phyloP scores from a whole-genome alignment of 2,888 invertebrate species.

The Monochamus alternatus region DNA sequence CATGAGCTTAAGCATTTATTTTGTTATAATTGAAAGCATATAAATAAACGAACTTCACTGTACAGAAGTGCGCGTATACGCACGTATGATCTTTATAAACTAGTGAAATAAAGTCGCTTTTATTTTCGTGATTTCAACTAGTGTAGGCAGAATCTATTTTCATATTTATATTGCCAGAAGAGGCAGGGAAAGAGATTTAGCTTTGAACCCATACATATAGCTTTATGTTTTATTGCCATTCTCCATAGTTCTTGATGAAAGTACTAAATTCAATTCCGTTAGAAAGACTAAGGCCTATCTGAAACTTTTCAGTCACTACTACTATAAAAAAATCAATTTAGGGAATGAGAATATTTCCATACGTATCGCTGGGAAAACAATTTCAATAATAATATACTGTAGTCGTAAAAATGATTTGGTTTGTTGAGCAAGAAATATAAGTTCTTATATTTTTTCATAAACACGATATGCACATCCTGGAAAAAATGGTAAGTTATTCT shows the following conservation, averaged over 20 bases:
- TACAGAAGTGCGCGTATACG: too few species aligned
- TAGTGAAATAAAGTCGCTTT: slow-evolving; percentile 8
- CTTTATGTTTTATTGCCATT: slow-evolving; percentile 55
- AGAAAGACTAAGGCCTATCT: slow-evolving; percentile 44
- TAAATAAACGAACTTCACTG: too few species aligned
- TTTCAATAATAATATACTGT: slow-evolving; percentile 54
- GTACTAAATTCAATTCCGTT: slow-evolving; percentile 53
- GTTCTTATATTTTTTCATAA: background rate
- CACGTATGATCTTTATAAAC: too few species aligned
- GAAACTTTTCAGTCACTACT: slow-evolving; percentile 45
- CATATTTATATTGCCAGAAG: slow-evolving; percentile 10
- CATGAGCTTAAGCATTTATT: too few species aligned
- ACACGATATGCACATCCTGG: background rate
- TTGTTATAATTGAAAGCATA: too few species aligned
- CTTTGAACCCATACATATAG: slow-evolving; percentile 40
- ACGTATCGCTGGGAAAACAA: slow-evolving; percentile 58
- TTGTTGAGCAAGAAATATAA: slow-evolving; percentile 8
- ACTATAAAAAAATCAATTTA: slow-evolving; percentile 64
- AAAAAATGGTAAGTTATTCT: too few species aligned
- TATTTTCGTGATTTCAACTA: background rate
- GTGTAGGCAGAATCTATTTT: slow-evolving; percentile 18
- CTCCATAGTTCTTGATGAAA: slow-evolving; percentile 57
- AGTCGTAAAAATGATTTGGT: slow-evolving; percentile 52
- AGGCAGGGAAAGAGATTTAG: slow-evolving; percentile 32
- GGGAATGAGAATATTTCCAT: slow-evolving; percentile 65